Evolutionary conservation across 2,888 invertebrate genomes (phyloP), one percentile per base, ranked within the genome.

Genomic region (Aporophyla lueneburgensis): DNA sequence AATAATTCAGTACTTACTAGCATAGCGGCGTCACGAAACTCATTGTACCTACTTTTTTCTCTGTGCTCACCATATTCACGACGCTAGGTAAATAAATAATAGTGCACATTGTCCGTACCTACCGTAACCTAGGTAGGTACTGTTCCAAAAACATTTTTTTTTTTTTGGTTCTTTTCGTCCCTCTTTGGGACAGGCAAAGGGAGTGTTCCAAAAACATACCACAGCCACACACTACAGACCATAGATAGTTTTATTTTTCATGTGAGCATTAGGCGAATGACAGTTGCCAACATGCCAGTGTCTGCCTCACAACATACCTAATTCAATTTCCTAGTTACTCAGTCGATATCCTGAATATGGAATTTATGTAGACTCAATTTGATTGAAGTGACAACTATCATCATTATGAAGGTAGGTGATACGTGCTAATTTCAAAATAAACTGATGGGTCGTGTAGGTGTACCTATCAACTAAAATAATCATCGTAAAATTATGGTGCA

Each of bases 1-100:
- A n/a, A 33, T 40, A 53, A n/a, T 67, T 67, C n/a, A 40, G 19
- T 62, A 66, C 66, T 63, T 73, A 78, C 46, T 46, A 65, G 27
- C n/a, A 56, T 12, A 70, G 10, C 7, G 9, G 24, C 43, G 27
- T 51, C 33, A 77, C 16, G 70, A 62, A 51, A 21, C 54, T n/a
- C 49, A 49, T 49, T 24, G 24, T 65, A 16, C 16, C 24, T 46
- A 46, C 21, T 27, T 49, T 49, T 19, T 49, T 27, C 27, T 27
- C 12, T 65, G 49, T 65, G 19, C 19, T 49, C 49, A 21, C 16
- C 43, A 24, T 16, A 53, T 46, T 53, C 24, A 74, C 16, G 21
- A 71, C 10, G 43, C 53, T 40, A 24, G 33, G 10, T 21, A 61
- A 1, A 61, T 40, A 61, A 62, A 62, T n/a, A 56, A 9, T 63